Evolutionary conservation across 2,797 vertebrate genomes (phyloP).

Genomic region (Lophius americanus): DNA sequence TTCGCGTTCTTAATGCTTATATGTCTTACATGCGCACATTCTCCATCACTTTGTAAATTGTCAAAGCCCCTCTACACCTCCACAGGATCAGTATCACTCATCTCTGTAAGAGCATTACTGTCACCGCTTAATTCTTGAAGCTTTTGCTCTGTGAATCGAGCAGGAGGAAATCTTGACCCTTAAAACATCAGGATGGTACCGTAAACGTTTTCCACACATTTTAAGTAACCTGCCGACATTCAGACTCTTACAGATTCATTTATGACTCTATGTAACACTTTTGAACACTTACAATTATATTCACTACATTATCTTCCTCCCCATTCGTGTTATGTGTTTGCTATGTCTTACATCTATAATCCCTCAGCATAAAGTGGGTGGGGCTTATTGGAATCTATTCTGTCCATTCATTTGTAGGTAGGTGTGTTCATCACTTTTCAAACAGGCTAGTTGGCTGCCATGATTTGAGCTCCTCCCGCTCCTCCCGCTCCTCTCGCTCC

Average conservation of each 20-base stretch:
- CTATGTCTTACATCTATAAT: constrained; percentile 1
- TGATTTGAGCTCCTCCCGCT: constrained; percentile 38
- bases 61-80: constrained; percentile 5
- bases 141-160: constrained; percentile 3
- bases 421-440: no score
- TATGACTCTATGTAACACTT: no score
- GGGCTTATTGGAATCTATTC: no score
- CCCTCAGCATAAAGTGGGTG: no score
- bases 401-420: no score
- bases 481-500: no score
- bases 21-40: background rate
- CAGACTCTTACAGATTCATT: no score
- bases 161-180: background rate
- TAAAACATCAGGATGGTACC: background rate
- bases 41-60: background rate
- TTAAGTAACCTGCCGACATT: no score
- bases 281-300: background rate
- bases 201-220: no score
- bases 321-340: background rate
- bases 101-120: background rate
- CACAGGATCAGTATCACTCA: no score
- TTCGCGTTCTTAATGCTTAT: background rate
- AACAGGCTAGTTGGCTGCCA: constrained; percentile 34
- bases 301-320: background rate
- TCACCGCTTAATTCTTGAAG: constrained; percentile 1